Percentiles rank a stretch among this genome's conserved stretches.
Evolutionary conservation across 2,113 vertebrate species (phyloP).

Genomic region (Bufo bufo): DNA sequence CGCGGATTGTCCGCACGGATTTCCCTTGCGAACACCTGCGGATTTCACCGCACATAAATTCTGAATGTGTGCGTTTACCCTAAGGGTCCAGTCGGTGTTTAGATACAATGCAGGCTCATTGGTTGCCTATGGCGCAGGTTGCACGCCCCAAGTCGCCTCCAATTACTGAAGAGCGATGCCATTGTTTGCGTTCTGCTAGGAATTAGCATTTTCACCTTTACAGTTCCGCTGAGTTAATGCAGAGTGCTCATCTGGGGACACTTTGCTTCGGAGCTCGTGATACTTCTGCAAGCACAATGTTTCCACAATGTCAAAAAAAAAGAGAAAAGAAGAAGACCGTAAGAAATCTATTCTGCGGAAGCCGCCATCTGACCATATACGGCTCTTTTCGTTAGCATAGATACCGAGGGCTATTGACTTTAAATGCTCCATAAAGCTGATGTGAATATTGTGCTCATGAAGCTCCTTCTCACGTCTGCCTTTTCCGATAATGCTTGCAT

Average conservation of each 20-base stretch:
- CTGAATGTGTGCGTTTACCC: too few species aligned
- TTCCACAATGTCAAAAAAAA: constrained; percentile 24
- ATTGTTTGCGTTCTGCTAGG: constrained; percentile 13
- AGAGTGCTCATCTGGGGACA: neutral
- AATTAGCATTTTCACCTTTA: constrained; percentile 13
- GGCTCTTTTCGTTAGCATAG: constrained; percentile 54
- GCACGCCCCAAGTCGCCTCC: neutral
- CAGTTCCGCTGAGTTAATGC: constrained; percentile 17
- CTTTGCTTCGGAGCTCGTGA: neutral
- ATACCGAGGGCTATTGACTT: constrained; percentile 55
- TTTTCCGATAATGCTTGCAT: constrained; percentile 38
- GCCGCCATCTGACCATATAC: constrained; percentile 53
- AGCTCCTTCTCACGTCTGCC: constrained; percentile 57
- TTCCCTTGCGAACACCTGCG: too few species aligned
- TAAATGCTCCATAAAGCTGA: constrained; percentile 59
- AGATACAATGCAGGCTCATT: neutral
- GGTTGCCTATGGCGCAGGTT: neutral
- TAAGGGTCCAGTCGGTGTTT: neutral
- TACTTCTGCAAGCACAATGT: constrained; percentile 2
- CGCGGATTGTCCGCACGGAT: too few species aligned
- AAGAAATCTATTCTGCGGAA: constrained; percentile 38
- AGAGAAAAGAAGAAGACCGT: neutral
- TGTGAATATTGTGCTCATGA: constrained; percentile 48
- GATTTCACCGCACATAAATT: too few species aligned
- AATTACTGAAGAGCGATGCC: neutral